Conservation (phyloP, 2,797 vertebrate species). For the Chaetodon trifasciatus region DNA sequence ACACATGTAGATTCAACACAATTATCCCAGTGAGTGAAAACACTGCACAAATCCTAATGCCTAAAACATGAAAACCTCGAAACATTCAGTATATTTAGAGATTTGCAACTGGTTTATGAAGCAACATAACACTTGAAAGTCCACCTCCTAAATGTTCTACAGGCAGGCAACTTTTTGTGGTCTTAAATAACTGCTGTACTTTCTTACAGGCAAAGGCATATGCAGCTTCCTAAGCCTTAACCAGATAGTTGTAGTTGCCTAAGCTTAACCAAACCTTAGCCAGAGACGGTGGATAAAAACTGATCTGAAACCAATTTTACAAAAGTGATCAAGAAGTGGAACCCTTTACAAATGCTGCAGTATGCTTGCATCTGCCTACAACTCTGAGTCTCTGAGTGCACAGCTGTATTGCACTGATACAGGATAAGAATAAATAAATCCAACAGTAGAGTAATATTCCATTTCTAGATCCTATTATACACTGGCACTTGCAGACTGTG, state of each 20-base stretch:
- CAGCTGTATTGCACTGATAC: neutral
- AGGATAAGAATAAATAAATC: neutral
- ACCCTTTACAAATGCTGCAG: neutral
- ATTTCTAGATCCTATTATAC: constrained; percentile 10
- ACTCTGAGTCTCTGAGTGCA: neutral
- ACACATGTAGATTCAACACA: neutral
- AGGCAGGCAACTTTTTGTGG: neutral
- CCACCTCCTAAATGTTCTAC: neutral
- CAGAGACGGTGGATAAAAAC: neutral
- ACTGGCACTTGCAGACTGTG: neutral
- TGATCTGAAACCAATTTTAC: neutral
- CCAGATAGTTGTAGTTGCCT: neutral
- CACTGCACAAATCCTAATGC: neutral
- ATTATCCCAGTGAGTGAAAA: neutral
- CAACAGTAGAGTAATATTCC: neutral
- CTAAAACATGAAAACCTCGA: neutral
- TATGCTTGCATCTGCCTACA: neutral
- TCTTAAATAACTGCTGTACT: too few species aligned
- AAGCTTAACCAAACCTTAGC: too few species aligned
- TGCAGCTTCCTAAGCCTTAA: neutral
- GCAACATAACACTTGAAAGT: neutral
- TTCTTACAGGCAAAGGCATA: neutral
- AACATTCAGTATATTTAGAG: neutral
- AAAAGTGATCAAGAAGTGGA: neutral
- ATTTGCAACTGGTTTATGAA: neutral